Evolutionary conservation across 2,113 vertebrate genomes (phyloP), one percentile per base, ranked within the genome.

Genomic region (Halichoeres trimaculatus): DNA sequence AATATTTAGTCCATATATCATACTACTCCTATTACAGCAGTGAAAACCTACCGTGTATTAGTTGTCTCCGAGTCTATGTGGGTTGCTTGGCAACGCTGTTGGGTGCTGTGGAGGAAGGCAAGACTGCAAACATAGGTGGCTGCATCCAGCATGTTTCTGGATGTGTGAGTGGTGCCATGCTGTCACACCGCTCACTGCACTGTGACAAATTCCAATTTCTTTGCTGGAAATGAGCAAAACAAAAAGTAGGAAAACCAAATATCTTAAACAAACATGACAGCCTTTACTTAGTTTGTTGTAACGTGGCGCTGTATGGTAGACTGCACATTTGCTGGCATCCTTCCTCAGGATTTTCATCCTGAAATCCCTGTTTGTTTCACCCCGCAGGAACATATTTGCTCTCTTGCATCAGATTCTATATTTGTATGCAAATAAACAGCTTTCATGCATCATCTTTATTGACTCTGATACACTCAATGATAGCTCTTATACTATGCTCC

Each of bases 41-140:
- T 74, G 78, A 84, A 89, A 65, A 77, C 70, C 53, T 69, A 79
- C 72, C 74, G 70, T 69, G 77, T 83, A 79, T 86, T 88, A 87
- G 87, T 90, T 90, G 84, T 90, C 76, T 82, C 85, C 66, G 75
- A 85, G 82, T 88, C 87, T 83, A 59, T 79, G 87, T 86, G 78
- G 78, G 91, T 92, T 93, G 93, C 91, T 83, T 92, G 88, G 93
- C 88, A 92, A 93, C 91, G 57, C 51, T 47, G 59, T 76, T 85
- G 73, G 85, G 89, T 80, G 79, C 77, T 76, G 83, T 87, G 86
- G 86, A 90, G 85, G 79, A 82, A 90, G 87, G 77, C 76, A 83
- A 78, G 87, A 78, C 72, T 69, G 82, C 89, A 90, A 93, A 91
- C 84, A 89, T 81, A 83, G 74, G 83, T 71, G 59, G 81, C 77